phyloP scores from a whole-genome alignment of 2,888 invertebrate genomes.

The Tanytarsus gracilentus region DNA sequence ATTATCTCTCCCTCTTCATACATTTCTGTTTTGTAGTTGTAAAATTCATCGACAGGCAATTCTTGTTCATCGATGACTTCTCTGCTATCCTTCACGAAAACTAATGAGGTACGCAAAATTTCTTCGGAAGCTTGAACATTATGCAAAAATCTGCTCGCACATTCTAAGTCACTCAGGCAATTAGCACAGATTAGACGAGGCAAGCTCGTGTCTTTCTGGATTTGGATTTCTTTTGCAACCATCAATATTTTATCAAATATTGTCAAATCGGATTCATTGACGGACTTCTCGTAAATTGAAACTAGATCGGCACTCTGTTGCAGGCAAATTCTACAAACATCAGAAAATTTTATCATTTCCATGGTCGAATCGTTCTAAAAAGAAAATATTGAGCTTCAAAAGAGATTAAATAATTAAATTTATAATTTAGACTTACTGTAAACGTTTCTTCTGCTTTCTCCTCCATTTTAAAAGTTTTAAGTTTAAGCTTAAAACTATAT shows the following conservation, averaged over 20 bases:
- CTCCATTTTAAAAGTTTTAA: no score
- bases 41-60: constrained; percentile 14
- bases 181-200: constrained; percentile 39
- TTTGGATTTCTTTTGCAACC: no score
- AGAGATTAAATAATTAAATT: no score
- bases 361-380: background rate
- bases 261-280: constrained; percentile 35
- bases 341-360: constrained; percentile 6
- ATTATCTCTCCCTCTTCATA: constrained; percentile 9
- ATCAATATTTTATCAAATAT: constrained; percentile 39
- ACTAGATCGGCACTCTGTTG: constrained; percentile 36
- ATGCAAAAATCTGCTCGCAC: no score
- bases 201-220: no score
- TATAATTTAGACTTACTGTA: no score
- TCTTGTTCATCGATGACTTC: background rate
- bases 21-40: constrained; percentile 15
- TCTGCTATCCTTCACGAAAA: constrained; percentile 13
- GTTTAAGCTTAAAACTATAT: no score
- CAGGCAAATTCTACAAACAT: constrained; percentile 39
- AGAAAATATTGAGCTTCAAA: background rate
- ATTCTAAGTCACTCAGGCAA: constrained; percentile 38
- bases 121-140: no score
- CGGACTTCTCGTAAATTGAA: constrained; percentile 35
- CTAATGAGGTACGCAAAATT: no score
- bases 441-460: no score